Conservation (phyloP, 2,888 invertebrate species). For the Drosophila robusta region DNA sequence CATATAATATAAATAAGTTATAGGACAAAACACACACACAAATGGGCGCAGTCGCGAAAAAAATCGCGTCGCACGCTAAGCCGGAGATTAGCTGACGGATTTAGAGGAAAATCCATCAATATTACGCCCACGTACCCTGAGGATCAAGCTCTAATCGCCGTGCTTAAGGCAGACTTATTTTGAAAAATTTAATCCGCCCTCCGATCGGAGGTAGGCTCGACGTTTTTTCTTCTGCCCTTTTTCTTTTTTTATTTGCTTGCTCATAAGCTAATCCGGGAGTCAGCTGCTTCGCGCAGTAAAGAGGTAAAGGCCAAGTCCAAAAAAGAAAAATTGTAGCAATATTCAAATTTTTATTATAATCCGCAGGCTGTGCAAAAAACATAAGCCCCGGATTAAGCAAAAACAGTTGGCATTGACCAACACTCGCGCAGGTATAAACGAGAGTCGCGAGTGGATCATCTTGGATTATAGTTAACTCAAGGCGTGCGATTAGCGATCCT, state of each 20-base stretch:
- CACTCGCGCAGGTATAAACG: constrained; percentile 21
- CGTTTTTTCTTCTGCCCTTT: constrained; percentile 27
- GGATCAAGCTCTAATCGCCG: constrained; percentile 77
- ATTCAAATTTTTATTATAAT: constrained; percentile 52
- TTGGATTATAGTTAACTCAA: constrained; percentile 77
- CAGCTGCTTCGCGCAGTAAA: constrained; percentile 63
- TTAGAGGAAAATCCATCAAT: constrained; percentile 82
- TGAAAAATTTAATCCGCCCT: constrained; percentile 75
- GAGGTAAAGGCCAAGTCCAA: constrained; percentile 58
- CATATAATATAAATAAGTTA: not conserved
- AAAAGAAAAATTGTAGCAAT: constrained; percentile 54
- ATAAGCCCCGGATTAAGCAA: constrained; percentile 67
- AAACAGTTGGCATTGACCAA: constrained; percentile 52
- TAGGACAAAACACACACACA: constrained; percentile 36
- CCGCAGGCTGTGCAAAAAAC: constrained; percentile 54
- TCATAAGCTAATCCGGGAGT: constrained; percentile 46
- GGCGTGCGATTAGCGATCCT: constrained; percentile 57
- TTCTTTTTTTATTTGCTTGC: constrained; percentile 2
- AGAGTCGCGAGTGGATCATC: constrained; percentile 65
- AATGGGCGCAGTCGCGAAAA: constrained; percentile 60
- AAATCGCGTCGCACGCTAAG: constrained; percentile 69
- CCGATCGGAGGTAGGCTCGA: constrained; percentile 55
- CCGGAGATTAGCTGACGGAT: constrained; percentile 72
- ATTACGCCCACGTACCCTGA: constrained; percentile 73
- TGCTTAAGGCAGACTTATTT: constrained; percentile 72